These are phyloP conservation scores for Coenonympha arcania DNA, from an alignment of 2,888 invertebrate species.

Conservation along the genomic window DNA sequence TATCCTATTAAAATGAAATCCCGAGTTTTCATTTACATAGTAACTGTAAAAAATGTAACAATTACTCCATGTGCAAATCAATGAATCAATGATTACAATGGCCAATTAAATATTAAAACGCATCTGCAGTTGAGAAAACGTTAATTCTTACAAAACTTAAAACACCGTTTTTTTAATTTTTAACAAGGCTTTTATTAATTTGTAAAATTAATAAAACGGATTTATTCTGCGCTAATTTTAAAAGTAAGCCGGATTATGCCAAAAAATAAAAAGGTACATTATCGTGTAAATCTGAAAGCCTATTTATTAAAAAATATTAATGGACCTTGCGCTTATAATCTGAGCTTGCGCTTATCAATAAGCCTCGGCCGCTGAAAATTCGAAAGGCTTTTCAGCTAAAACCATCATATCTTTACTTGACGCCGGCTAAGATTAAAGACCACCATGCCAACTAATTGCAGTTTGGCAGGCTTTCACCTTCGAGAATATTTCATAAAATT, in stretches of 20 bases:
- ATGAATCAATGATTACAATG: too few relatives aligned
- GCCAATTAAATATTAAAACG: too few relatives aligned
- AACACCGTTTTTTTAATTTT: not conserved
- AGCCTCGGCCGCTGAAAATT: conserved; percentile 14
- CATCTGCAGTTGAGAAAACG: not conserved
- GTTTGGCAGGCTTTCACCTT: too few relatives aligned
- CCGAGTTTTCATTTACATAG: too few relatives aligned
- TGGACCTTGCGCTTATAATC: conserved; percentile 13
- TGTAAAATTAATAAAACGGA: not conserved
- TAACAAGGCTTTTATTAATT: not conserved
- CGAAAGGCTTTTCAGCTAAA: too few relatives aligned
- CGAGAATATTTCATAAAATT: too few relatives aligned
- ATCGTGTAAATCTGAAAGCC: conserved; percentile 6
- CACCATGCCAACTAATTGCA: too few relatives aligned
- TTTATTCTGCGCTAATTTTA: not conserved
- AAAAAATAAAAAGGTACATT: conserved; percentile 2
- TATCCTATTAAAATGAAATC: too few relatives aligned
- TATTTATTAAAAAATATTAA: conserved; percentile 20
- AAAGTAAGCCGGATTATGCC: not conserved
- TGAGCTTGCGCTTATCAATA: conserved; percentile 14
- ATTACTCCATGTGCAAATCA: too few relatives aligned
- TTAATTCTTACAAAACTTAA: not conserved
- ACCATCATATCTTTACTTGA: too few relatives aligned
- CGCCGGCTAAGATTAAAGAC: too few relatives aligned
- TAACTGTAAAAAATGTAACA: too few relatives aligned